Conservation (phyloP, 2,797 vertebrate genomes). For the Intellagama lesueurii region DNA sequence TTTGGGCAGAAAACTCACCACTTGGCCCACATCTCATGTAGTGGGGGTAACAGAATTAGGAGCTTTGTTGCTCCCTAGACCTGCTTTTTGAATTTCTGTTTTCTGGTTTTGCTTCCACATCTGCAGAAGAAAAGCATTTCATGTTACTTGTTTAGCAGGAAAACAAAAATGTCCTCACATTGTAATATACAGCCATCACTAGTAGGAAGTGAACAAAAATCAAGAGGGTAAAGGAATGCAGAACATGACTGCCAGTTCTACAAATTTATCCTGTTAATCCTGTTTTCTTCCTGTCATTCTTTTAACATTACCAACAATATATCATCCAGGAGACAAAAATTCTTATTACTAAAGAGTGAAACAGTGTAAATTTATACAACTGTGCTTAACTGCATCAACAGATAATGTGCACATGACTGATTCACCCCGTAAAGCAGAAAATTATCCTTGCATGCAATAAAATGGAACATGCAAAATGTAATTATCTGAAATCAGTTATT, state of each 20-base stretch:
- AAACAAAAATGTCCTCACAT: conserved; percentile 61
- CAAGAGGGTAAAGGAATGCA: conserved; percentile 50
- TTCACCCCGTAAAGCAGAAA: conserved; percentile 56
- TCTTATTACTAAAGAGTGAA: neutral
- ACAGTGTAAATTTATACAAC: neutral
- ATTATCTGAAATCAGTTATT: conserved; percentile 37
- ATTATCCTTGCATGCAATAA: conserved; percentile 62
- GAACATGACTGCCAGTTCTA: conserved; percentile 43
- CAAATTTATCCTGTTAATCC: conserved; percentile 42
- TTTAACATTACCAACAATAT: neutral
- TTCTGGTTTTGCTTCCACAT: conserved; percentile 93
- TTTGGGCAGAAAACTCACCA: conserved; percentile 89
- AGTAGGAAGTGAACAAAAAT: conserved; percentile 45
- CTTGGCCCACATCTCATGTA: conserved; percentile 90
- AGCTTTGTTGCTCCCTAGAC: conserved; percentile 95
- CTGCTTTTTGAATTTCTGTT: conserved; percentile 98
- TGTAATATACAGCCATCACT: conserved; percentile 59
- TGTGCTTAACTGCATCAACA: neutral
- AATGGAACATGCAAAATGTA: conserved; percentile 60
- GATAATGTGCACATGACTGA: conserved; percentile 12
- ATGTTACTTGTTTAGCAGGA: conserved; percentile 79
- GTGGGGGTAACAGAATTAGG: conserved; percentile 88
- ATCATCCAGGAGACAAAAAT: neutral
- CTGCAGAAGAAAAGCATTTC: conserved; percentile 98
- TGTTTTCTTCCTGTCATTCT: neutral